Conservation (phyloP, 2,797 vertebrate species). For the Enteromius thamalakanensis region DNA sequence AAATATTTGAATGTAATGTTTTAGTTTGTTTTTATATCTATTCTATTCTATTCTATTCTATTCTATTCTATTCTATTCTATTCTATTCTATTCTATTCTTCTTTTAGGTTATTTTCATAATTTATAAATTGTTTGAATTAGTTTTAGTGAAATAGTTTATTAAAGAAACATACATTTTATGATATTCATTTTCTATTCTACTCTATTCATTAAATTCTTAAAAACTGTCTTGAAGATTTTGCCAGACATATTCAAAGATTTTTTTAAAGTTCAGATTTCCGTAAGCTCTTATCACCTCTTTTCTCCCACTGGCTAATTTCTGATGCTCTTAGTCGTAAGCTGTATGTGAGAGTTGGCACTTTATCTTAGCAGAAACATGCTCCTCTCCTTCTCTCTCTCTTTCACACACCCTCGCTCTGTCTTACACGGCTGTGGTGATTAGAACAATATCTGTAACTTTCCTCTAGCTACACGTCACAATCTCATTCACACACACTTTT, state of each 20-base stretch:
- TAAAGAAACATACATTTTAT: neutral
- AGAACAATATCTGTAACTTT: slow-evolving; percentile 39
- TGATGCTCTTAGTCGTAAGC: slow-evolving; percentile 53
- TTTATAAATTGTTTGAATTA: neutral
- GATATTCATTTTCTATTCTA: neutral
- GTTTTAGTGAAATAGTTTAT: neutral
- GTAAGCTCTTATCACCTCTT: neutral
- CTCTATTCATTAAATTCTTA: neutral
- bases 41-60: no score
- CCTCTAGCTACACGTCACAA: slow-evolving; percentile 28
- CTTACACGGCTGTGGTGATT: slow-evolving; percentile 38
- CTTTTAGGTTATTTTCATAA: neutral
- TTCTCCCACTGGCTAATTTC: slow-evolving; percentile 14
- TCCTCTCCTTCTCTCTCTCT: slow-evolving; percentile 33
- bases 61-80: neutral
- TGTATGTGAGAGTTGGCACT: slow-evolving; percentile 59
- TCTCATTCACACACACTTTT: slow-evolving; percentile 20
- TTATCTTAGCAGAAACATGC: slow-evolving; percentile 72
- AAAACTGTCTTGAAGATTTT: neutral
- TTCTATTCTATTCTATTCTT: slow-evolving; percentile 3
- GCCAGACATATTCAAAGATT: no score
- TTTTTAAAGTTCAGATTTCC: neutral
- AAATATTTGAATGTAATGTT: neutral
- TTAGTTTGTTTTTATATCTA: neutral
- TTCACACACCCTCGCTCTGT: slow-evolving; percentile 45